Evolutionary conservation across 64 coral and sea anemone genomes (phyloP).

Genomic region (Exaiptasia diaphana): DNA sequence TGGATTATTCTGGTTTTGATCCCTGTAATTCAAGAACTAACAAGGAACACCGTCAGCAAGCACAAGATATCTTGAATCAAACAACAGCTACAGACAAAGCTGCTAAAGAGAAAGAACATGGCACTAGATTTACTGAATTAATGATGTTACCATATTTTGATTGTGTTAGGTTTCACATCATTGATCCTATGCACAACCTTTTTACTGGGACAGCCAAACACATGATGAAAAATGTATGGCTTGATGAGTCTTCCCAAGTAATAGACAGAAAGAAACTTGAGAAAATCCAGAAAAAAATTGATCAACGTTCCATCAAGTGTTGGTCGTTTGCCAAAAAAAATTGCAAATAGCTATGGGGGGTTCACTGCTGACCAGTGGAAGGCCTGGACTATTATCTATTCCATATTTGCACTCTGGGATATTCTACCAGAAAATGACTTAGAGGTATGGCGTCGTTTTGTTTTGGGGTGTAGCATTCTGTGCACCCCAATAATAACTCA

Average conservation of each 20-base stretch:
- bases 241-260: slow-evolving; percentile 25
- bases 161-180: slow-evolving; percentile 26
- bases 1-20: slow-evolving; percentile 60
- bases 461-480: slow-evolving; percentile 4
- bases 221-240: slow-evolving; percentile 60
- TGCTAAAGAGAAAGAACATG: slow-evolving; percentile 26
- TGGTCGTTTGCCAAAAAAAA: slow-evolving; percentile 49
- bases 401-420: slow-evolving; percentile 42
- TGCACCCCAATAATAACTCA: slow-evolving; percentile 23
- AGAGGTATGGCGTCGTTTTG: slow-evolving; percentile 63
- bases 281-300: slow-evolving; percentile 50
- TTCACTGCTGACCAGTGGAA: slow-evolving; percentile 60
- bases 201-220: slow-evolving; percentile 60
- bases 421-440: slow-evolving; percentile 31
- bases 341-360: slow-evolving; percentile 34
- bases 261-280: slow-evolving; percentile 32
- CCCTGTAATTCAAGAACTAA: background rate
- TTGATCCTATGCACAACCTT: slow-evolving; percentile 31
- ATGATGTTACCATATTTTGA: slow-evolving; percentile 48
- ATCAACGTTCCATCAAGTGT: slow-evolving; percentile 57
- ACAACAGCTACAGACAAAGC: slow-evolving; percentile 15
- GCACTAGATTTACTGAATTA: slow-evolving; percentile 21
- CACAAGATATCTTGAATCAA: slow-evolving; percentile 36
- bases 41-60: slow-evolving; percentile 2
- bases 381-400: slow-evolving; percentile 27